Conservation (phyloP, 2,888 invertebrate species). For the Hedychridium roseum region DNA sequence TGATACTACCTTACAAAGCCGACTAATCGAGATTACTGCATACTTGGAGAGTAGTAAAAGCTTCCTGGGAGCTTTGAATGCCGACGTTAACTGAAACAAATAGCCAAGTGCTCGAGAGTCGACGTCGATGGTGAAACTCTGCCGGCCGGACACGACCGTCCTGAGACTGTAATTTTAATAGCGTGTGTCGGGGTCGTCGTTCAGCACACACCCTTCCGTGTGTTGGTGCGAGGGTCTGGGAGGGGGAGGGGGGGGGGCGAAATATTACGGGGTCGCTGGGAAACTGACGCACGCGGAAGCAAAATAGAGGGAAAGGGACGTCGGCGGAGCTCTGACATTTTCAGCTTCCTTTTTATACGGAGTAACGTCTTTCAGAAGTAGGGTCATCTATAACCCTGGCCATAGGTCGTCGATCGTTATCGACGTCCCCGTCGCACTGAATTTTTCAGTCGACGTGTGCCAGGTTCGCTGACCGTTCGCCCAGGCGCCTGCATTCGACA, state of each 20-base stretch:
- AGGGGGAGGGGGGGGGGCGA: neutral
- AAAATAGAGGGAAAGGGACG: conserved; percentile 12
- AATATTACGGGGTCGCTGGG: neutral
- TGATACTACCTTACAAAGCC: too few relatives aligned
- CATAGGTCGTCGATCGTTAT: conserved; percentile 48
- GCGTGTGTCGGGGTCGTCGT: conserved; percentile 1
- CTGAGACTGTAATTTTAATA: conserved; percentile 1
- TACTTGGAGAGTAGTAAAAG: too few relatives aligned
- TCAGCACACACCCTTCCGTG: neutral
- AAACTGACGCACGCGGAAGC: neutral
- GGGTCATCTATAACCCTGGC: conserved; percentile 44
- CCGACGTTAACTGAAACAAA: too few relatives aligned
- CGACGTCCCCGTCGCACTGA: conserved; percentile 39
- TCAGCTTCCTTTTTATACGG: too few relatives aligned
- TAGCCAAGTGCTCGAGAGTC: too few relatives aligned
- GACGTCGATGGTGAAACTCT: neutral
- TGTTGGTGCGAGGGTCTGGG: neutral
- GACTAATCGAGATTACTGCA: too few relatives aligned
- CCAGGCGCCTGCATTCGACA: too few relatives aligned
- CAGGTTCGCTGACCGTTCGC: conserved; percentile 40
- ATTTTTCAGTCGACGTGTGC: conserved; percentile 37
- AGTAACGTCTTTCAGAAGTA: conserved; percentile 38
- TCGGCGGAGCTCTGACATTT: conserved; percentile 20
- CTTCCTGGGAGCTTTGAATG: too few relatives aligned
- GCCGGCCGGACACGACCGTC: neutral